These are phyloP conservation scores for Channa striata DNA, from an alignment of 2,797 vertebrate species.

Conservation along the genomic window DNA sequence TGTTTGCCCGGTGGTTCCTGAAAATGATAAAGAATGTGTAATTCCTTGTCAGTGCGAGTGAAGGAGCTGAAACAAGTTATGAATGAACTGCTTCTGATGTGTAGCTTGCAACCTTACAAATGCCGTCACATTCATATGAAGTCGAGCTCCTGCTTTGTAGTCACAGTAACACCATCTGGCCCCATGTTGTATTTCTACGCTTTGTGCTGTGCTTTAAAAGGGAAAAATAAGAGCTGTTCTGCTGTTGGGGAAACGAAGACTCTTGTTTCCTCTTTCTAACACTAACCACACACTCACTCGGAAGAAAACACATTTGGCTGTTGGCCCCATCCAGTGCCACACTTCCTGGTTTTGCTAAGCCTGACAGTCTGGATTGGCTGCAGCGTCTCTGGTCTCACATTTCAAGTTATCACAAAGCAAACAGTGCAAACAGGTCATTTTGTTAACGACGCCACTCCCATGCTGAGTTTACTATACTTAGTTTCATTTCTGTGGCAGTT, in stretches of 20 bases:
- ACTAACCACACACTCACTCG: constrained; percentile 34
- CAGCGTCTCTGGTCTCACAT: constrained; percentile 61
- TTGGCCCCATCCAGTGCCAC: constrained; percentile 70
- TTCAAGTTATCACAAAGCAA: constrained; percentile 78
- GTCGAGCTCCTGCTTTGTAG: constrained; percentile 27
- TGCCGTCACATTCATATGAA: constrained; percentile 19
- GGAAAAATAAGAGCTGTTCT: constrained; percentile 59
- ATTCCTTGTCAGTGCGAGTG: neutral
- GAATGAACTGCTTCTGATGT: constrained; percentile 22
- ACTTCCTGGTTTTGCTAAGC: constrained; percentile 78
- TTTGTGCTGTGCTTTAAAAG: constrained; percentile 20
- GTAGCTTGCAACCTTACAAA: constrained; percentile 15
- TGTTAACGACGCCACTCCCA: constrained; percentile 58
- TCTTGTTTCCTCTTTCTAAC: constrained; percentile 83
- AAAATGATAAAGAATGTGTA: neutral
- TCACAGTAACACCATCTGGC: constrained; percentile 22
- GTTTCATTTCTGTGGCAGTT: constrained; percentile 33
- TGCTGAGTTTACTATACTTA: constrained; percentile 20
- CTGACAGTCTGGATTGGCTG: constrained; percentile 69
- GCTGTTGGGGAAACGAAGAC: constrained; percentile 61
- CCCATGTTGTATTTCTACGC: constrained; percentile 33
- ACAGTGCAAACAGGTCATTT: constrained; percentile 70
- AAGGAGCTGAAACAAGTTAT: constrained; percentile 6
- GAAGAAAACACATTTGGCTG: constrained; percentile 66
- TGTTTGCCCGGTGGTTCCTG: neutral